Evolutionary conservation across 1,140 invertebrate species (phyloP).

Genomic region (Drosophila repletoides): DNA sequence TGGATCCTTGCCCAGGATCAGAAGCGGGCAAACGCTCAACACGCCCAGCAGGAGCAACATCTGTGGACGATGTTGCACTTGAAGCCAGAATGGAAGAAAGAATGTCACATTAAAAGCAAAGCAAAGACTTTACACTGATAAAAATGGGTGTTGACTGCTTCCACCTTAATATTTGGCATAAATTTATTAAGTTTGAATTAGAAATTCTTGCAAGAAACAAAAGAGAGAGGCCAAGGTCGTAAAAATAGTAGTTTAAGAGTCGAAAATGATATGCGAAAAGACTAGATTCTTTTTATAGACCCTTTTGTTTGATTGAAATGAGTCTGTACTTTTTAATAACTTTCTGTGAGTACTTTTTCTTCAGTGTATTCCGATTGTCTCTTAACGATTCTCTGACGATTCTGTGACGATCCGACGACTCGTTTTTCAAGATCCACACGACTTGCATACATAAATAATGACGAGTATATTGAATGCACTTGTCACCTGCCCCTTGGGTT

Average conservation of each 20-base stretch:
- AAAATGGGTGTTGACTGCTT: too few species aligned
- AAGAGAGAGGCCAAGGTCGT: too few species aligned
- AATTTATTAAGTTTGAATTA: too few species aligned
- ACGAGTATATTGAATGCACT: slow-evolving; percentile 18
- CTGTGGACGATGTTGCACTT: slow-evolving; percentile 36
- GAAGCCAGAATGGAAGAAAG: slow-evolving; percentile 3
- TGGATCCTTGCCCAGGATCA: slow-evolving; percentile 38
- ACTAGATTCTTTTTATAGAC: too few species aligned
- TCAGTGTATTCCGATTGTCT: background rate
- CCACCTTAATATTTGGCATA: too few species aligned
- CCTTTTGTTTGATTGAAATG: too few species aligned
- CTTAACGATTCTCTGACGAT: background rate
- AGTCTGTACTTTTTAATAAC: too few species aligned
- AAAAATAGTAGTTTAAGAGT: too few species aligned
- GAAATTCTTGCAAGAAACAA: too few species aligned
- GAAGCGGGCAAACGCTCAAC: slow-evolving; percentile 17
- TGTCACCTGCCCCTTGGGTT: background rate
- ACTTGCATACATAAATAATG: slow-evolving; percentile 60
- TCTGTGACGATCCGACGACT: slow-evolving; percentile 36
- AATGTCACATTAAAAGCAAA: background rate
- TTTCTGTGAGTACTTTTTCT: too few species aligned
- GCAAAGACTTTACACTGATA: too few species aligned
- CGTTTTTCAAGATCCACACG: slow-evolving; percentile 52
- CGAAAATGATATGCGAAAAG: too few species aligned
- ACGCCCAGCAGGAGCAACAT: slow-evolving; percentile 41